phyloP scores from a whole-genome alignment of 2,888 invertebrate genomes.

The Catocala nupta region DNA sequence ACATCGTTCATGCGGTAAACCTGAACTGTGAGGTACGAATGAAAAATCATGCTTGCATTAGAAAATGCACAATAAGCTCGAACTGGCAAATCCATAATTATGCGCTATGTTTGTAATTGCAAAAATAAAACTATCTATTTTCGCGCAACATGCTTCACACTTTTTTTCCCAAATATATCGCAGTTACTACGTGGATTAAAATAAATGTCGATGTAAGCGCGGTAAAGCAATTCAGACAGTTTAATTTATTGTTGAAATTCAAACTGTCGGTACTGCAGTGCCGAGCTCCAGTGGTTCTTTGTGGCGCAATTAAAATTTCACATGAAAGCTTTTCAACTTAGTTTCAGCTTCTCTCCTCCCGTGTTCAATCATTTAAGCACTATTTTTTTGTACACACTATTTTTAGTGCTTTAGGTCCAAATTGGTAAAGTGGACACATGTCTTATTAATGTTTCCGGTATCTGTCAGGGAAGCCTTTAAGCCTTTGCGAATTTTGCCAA shows the following conservation, averaged over 20 bases:
- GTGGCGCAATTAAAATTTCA: constrained; percentile 75
- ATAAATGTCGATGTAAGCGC: constrained; percentile 16
- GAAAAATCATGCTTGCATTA: too few relatives aligned
- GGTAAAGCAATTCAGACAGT: constrained; percentile 28
- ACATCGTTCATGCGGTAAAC: too few relatives aligned
- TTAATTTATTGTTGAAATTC: constrained; percentile 63
- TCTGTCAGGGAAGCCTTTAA: too few relatives aligned
- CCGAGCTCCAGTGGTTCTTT: constrained; percentile 52
- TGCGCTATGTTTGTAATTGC: too few relatives aligned
- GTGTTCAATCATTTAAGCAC: constrained; percentile 9
- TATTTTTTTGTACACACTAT: background rate
- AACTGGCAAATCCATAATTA: too few relatives aligned
- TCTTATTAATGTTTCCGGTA: too few relatives aligned
- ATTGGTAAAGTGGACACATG: too few relatives aligned
- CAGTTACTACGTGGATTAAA: constrained; percentile 9
- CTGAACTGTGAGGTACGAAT: too few relatives aligned
- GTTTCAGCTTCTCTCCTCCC: constrained; percentile 7
- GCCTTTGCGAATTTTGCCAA: too few relatives aligned
- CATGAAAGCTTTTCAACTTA: constrained; percentile 62
- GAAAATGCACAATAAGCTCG: too few relatives aligned
- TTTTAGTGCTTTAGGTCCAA: background rate
- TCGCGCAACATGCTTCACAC: background rate
- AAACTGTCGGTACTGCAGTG: constrained; percentile 47
- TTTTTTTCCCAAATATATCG: background rate
- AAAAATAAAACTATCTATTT: too few relatives aligned